phyloP scores from a whole-genome alignment of 2,797 vertebrate genomes.

The Oryzias sinensis region DNA sequence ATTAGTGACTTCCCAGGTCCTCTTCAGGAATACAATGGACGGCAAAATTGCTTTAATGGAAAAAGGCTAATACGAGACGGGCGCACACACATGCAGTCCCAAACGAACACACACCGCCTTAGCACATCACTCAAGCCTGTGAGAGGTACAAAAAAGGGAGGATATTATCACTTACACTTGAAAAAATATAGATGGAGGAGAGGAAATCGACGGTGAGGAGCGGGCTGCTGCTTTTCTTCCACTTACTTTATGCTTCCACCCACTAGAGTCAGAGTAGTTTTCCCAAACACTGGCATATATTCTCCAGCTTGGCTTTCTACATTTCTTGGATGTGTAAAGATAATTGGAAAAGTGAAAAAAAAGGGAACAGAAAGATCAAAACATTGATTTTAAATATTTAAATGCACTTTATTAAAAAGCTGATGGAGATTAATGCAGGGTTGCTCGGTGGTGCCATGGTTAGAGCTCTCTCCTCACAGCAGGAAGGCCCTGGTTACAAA shows the following conservation, averaged over 20 bases:
- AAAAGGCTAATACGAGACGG: slow-evolving; percentile 80
- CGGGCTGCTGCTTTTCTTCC: slow-evolving; percentile 67
- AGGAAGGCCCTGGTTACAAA: too few species aligned
- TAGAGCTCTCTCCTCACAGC: too few species aligned
- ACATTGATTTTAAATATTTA: background rate
- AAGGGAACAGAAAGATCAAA: background rate
- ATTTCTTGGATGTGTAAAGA: slow-evolving; percentile 35
- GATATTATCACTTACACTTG: slow-evolving; percentile 79
- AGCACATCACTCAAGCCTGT: slow-evolving; percentile 76
- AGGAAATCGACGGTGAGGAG: slow-evolving; percentile 70
- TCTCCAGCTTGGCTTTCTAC: slow-evolving; percentile 35
- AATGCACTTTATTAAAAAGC: too few species aligned
- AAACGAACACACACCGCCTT: slow-evolving; percentile 53
- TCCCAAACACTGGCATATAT: slow-evolving; percentile 55
- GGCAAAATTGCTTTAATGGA: slow-evolving; percentile 84
- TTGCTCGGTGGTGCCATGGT: too few species aligned
- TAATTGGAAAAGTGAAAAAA: slow-evolving; percentile 21
- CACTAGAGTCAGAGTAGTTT: slow-evolving; percentile 68
- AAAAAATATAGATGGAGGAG: slow-evolving; percentile 75
- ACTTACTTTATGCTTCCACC: slow-evolving; percentile 70
- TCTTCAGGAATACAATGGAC: slow-evolving; percentile 84
- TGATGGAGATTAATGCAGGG: too few species aligned
- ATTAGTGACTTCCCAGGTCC: slow-evolving; percentile 85
- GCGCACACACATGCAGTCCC: slow-evolving; percentile 30
- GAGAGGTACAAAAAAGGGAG: slow-evolving; percentile 76